Base-by-base conservation (phyloP, 2,113 vertebrate species). In the Burhinus bistriatus region DNA sequence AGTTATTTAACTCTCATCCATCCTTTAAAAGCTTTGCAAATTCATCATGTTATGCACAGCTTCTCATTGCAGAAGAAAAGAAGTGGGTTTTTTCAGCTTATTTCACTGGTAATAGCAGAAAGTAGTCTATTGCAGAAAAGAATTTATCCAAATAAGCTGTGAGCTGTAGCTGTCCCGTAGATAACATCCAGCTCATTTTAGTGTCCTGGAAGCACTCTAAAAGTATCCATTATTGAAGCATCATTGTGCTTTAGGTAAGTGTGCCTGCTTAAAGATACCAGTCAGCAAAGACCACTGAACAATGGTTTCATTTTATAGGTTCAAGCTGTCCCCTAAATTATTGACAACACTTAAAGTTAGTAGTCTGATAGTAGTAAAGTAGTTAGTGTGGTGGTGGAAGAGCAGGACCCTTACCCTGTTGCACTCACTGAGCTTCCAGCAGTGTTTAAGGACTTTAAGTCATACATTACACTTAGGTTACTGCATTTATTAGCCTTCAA, bases 61-160 rank as follows among this genome's bases (percentile, higher is more conserved):
- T 85, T 80, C 84, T 83, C 40, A 13, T 47, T 23, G 25, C 11
- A 12, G 83, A 55, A 95, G 58, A 77, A 70, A 79, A 87, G 59
- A 12, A 75, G 49, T 34, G n/a, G n/a, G 12, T 1, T 6, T 34
- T 83, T 65, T 69, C 40, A 91, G 81, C 82, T 93, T 66, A 71
- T 89, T 91, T 83, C 82, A 30, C 78, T 20, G 34, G 52, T 76
- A 94, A 96, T 61, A 90, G 70, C 70, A 91, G 84, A 93, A 95
- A 97, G 94, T 83, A 58, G 58, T 40, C 45, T 80, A 77, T 61
- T 90, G 62, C 94, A 86, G 71, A 25, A 82, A 79, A 86, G 58
- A 86, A 85, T 54, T 83, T 82, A n/a, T 90, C 91, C 78, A 95
- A 96, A 93, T 93, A 83, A 95, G 83, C 94, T 82, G 69, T 34